phyloP scores from a whole-genome alignment of 2,797 vertebrate species.

The Alosa sapidissima region DNA sequence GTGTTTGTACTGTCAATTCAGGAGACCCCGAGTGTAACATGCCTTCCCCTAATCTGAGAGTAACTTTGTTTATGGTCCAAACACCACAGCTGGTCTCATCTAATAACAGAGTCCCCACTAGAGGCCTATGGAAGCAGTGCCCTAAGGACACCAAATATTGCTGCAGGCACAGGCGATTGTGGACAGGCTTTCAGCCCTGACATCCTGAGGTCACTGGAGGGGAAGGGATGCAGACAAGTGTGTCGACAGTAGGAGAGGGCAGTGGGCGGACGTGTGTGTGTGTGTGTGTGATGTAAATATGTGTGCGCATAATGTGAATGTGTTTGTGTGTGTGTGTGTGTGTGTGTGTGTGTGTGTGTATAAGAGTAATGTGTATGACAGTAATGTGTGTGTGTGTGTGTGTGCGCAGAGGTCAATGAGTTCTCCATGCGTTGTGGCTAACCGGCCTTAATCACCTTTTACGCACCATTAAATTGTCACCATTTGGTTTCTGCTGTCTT shows the following conservation, averaged over 20 bases:
- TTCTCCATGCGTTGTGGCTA: neutral
- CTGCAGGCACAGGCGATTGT: neutral
- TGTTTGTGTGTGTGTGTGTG: neutral
- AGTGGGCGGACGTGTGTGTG: too few relatives aligned
- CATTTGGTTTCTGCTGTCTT: neutral
- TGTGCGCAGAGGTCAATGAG: neutral
- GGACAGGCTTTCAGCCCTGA: neutral
- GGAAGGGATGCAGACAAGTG: neutral
- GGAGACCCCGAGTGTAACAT: neutral
- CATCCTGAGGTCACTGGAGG: neutral
- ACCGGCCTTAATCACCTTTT: neutral
- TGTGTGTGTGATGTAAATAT: neutral
- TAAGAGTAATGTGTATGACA: too few relatives aligned
- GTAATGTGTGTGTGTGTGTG: neutral
- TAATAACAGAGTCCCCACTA: neutral
- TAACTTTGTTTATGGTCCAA: neutral
- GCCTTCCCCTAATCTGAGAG: neutral
- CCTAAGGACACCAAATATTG: neutral
- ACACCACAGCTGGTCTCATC: neutral
- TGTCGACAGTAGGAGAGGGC: neutral
- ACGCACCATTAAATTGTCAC: slow-evolving; percentile 2
- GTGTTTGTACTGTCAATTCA: neutral
- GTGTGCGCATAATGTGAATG: neutral
- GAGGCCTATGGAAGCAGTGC: neutral
- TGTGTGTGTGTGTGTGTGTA: neutral